Evolutionary conservation across 2,113 vertebrate genomes (phyloP), one percentile per base, ranked within the genome.

Genomic region (Dipodomys ordii): DNA sequence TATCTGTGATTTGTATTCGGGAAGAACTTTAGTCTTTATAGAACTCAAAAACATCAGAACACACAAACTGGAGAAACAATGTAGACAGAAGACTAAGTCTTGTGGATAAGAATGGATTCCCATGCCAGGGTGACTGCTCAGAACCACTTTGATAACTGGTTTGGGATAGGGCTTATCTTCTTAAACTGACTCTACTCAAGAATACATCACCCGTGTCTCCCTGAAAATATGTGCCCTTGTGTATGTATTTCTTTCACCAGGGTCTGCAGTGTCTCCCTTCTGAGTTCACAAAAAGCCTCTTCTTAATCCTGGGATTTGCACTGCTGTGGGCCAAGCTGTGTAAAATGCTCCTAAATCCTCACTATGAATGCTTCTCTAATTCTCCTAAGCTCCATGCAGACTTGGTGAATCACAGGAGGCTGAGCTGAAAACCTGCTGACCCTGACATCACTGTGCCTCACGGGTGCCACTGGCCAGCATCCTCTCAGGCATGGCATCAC

Each of bases 281-380:
- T 0, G 94, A 95, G 76, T 91, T 94, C 0, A 89, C 83, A 89
- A 88, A 97, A 97, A 96, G 93, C 93, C 89, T 81, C 22, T 69
- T 12, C 84, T 89, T 97, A 97, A 97, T 97, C 93, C 89, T 88
- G 86, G 91, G 87, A 84, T 96, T 97, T 96, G 95, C 92, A 19
- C 27, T 93, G 71, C 79, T 97, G 97, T 97, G 94, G 97, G 62
- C 27, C 79, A 90, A 95, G 91, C 80, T 87, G 93, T 73, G 86
- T 97, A 95, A 98, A 97, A 97, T 91, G 93, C 79, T 97, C 92
- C 96, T 95, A 96, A 57, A 97, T 94, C 91, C 79, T 97, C 95
- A 95, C 92, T 86, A 95, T 94, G 97, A 97, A 97, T 97, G 95
- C 97, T 97, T 97, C 95, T 94, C 93, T 98, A 98, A 97, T 97